Evolutionary conservation across 2,113 vertebrate species (phyloP), one percentile per base, ranked within the genome.

Genomic region (Scopus umbretta): DNA sequence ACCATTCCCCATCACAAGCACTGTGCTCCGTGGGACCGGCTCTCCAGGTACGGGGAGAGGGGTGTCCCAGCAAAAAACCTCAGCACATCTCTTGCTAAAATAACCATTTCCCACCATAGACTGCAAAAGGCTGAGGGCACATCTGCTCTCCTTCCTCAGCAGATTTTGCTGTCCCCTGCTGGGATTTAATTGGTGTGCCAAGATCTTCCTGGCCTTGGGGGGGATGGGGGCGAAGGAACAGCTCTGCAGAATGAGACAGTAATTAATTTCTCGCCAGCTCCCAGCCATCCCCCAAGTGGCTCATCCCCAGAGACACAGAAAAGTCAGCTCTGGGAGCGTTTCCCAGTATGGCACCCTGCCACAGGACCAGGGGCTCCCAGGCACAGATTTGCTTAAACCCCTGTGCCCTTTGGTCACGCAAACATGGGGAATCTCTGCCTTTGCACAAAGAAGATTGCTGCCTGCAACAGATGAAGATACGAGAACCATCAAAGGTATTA

Each of bases 141-240:
- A 2, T 50, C 61, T 82, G 86, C 74, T 82, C 88, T 94, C 88
- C 93, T 63, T 79, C 81, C 96, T 79, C 73, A 36, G 92, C 85
- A 73, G 53, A 42, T 70, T 90, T 22, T 56, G 34, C 88, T 22
- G 56, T 90, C 55, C 61, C 85, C 93, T 66, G 73, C 91, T 95
- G 93, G 86, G 78, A 90, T 85, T 81, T 74, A 61, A 32, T 8
- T 52, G 32, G 36, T 26, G 45, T 27, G 94, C 88, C 85, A 92
- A 94, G 78, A 92, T 70, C 78, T 26, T n/a, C 90, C 70, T 6
- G 61, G 50, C 92, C 85, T 34, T 49, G 61, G 70, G 81, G 65
- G 90, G 49, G 53, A 14, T 5, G 76, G 80, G 66, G 49, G 72
- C 2, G 53, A 95, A 59, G 72, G 78, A 84, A 12, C 6, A 81